Base-by-base conservation (phyloP, 2,797 vertebrate genomes). In the Galaxias olidus region DNA sequence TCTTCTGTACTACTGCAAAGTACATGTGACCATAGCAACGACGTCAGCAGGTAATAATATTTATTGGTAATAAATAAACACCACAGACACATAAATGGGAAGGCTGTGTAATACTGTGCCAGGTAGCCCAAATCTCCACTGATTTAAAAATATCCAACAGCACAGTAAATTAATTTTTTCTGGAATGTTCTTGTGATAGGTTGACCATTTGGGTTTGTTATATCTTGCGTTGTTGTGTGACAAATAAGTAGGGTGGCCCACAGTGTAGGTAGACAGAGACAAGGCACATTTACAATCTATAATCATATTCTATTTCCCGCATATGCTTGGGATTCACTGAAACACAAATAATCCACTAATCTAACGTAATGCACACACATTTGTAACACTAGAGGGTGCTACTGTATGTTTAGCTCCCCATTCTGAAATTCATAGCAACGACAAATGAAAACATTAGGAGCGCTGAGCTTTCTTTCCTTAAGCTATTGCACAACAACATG, bases 1-100 rank as follows among this genome's bases (percentile, higher is more conserved):
- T 98, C 89, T 90, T 96, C 87, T 98, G 94, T 82, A 99, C 96
- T 91, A 98, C 97, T 99, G 72, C 17, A 11, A 68, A 4, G 41
- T n/a, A 56, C 4, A 49, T 2, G 50, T 18, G 13, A 10, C 14
- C 15, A 54, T 18, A 52, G n/a, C n/a, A 13, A 9, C 48, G 5
- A 5, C 9, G 14, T 18, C n/a, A 51, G n/a, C n/a, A 47, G 11
- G 46, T 47, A 46, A 46, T 46, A 13, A 46, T 46, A 47, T 14
- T 10, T 4, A 12, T 14, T 47, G 46, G 11, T 12, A 14, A 50
- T 15, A 50, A 14, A 50, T 17, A 50, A n/a, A 14, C 52, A 64
- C 58, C 50, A 51, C 50, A 51, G 10, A 49, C 18, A 43, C 41
- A 66, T 14, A 56, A 44, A 61, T 55, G 14, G 53, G 63, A 48